Evolutionary conservation across 2,113 vertebrate genomes (phyloP).

Genomic region (Podarcis cretensis): DNA sequence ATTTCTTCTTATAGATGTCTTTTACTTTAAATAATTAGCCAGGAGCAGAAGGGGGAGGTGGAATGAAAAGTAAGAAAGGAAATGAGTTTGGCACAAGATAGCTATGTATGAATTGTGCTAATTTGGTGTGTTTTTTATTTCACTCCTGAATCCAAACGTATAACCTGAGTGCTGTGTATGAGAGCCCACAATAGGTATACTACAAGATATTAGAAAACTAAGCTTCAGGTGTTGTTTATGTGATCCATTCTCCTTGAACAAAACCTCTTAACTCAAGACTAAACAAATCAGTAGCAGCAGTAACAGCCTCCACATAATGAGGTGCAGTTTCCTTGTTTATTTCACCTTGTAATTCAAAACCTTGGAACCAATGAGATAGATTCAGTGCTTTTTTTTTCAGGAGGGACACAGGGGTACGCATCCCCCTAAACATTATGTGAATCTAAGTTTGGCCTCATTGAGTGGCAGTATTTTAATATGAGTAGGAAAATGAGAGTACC

Average conservation of each 20-base stretch:
- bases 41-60: slow-evolving; percentile 42
- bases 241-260: neutral
- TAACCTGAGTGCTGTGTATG: neutral
- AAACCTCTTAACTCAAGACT: neutral
- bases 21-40: slow-evolving; percentile 72
- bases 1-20: slow-evolving; percentile 67
- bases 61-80: slow-evolving; percentile 50
- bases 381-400: neutral
- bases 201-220: neutral
- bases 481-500: no score
- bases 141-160: neutral
- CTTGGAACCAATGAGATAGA: neutral
- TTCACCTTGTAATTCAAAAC: neutral
- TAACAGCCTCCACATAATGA: neutral
- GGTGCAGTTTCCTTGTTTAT: neutral
- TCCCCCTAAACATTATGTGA: no score
- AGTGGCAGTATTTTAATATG: no score
- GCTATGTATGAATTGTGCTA: slow-evolving; percentile 42
- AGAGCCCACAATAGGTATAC: neutral
- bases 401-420: no score
- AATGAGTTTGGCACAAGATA: slow-evolving; percentile 47
- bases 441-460: no score
- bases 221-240: neutral
- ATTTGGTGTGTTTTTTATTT: slow-evolving; percentile 48
- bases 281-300: neutral